A percentile compares a stretch with the other conserved stretches of the same genome.
Evolutionary conservation across 2,797 vertebrate species (phyloP).

Genomic region (Mus caroli): DNA sequence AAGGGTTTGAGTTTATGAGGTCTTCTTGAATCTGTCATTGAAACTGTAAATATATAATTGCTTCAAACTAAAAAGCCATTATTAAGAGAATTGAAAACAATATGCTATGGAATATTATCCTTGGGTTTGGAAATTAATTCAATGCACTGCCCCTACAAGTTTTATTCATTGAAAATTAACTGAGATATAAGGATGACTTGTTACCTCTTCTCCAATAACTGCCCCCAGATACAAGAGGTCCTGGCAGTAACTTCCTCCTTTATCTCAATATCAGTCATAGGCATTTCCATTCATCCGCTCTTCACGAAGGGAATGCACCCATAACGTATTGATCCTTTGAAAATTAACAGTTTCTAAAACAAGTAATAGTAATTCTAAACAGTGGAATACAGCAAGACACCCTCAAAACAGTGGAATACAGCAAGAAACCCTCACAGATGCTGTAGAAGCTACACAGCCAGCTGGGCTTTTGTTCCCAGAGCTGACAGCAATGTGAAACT

Average conservation of each 20-base stretch:
- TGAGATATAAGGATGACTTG: neutral
- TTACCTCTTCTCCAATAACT: neutral
- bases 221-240: neutral
- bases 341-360: constrained; percentile 25
- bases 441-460: constrained; percentile 8
- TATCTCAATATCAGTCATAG: neutral
- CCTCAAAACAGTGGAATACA: neutral
- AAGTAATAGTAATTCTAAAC: constrained; percentile 38
- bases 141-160: neutral
- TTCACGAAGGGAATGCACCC: neutral
- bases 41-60: neutral
- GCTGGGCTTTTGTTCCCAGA: constrained; percentile 37
- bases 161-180: neutral
- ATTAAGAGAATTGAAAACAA: neutral
- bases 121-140: neutral
- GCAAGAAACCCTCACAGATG: neutral
- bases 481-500: neutral
- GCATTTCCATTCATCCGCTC: neutral
- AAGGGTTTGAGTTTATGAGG: neutral
- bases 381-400: neutral
- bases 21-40: neutral
- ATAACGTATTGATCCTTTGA: neutral
- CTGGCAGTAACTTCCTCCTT: neutral
- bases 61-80: neutral
- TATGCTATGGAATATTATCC: neutral